Conservation (phyloP, 2,888 invertebrate species). For the Metopia argyrocephala region DNA sequence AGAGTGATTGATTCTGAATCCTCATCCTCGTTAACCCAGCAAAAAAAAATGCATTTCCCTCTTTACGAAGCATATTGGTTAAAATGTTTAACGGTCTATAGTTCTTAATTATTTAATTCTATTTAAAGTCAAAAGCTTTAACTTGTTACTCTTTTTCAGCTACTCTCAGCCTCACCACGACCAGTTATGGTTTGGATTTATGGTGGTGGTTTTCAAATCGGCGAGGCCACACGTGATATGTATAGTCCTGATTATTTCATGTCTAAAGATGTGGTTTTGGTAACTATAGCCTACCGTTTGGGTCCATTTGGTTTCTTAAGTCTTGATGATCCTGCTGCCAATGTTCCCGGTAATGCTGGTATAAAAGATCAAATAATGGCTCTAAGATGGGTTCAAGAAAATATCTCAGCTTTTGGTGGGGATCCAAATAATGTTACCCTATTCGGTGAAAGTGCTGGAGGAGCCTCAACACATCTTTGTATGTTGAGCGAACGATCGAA, state of each 20-base stretch:
- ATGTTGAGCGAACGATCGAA: slow-evolving; percentile 79
- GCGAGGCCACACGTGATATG: slow-evolving; percentile 77
- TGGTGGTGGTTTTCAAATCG: slow-evolving; percentile 79
- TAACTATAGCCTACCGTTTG: slow-evolving; percentile 79
- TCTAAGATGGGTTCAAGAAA: slow-evolving; percentile 79
- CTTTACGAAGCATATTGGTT: too few species aligned
- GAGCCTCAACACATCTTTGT: slow-evolving; percentile 79
- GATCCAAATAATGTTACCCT: slow-evolving; percentile 80
- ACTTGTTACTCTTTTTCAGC: slow-evolving; percentile 67
- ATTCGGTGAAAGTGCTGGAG: slow-evolving; percentile 80
- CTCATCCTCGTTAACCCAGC: too few species aligned
- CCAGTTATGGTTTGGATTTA: slow-evolving; percentile 80
- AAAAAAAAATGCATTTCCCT: too few species aligned
- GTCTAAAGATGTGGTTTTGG: slow-evolving; percentile 79
- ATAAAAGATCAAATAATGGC: slow-evolving; percentile 80
- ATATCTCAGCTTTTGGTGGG: slow-evolving; percentile 79
- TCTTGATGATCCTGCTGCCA: slow-evolving; percentile 78
- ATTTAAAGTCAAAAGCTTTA: too few species aligned
- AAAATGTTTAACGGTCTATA: too few species aligned
- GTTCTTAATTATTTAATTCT: neutral
- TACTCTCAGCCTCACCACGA: slow-evolving; percentile 69
- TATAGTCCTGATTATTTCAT: slow-evolving; percentile 79
- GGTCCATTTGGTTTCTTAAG: slow-evolving; percentile 80
- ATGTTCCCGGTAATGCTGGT: slow-evolving; percentile 80
- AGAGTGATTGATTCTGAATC: too few species aligned